phyloP scores from a whole-genome alignment of 2,888 invertebrate species.

The Peribatodes rhomboidaria region DNA sequence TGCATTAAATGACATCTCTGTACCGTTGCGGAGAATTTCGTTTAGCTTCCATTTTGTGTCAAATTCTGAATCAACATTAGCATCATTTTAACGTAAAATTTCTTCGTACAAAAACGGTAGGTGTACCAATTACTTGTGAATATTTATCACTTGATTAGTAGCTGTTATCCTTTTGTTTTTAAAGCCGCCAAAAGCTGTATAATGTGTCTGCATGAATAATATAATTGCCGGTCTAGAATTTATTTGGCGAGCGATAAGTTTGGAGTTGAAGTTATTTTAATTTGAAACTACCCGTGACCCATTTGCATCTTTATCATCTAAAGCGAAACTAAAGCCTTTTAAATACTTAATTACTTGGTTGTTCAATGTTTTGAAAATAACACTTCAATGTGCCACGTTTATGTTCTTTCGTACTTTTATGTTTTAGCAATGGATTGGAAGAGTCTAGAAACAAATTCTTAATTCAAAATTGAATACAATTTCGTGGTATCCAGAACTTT shows the following conservation, averaged over 20 bases:
- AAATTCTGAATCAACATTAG: background rate
- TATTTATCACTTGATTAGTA: constrained; percentile 10
- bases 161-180: constrained; percentile 6
- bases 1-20: constrained; percentile 4
- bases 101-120: background rate
- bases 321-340: constrained; percentile 35
- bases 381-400: background rate
- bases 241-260: constrained; percentile 23
- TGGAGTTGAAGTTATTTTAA: constrained; percentile 30
- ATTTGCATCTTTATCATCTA: constrained; percentile 45
- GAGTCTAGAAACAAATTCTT: background rate
- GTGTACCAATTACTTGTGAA: background rate
- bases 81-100: background rate
- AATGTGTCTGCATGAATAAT: constrained; percentile 26
- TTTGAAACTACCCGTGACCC: constrained; percentile 39
- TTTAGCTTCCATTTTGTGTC: background rate
- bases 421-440: background rate
- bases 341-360: constrained; percentile 37
- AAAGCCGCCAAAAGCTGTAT: constrained; percentile 18
- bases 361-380: constrained; percentile 27
- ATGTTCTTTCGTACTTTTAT: background rate
- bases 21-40: background rate
- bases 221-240: constrained; percentile 19
- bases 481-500: no score
- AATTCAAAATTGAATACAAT: background rate